Percentiles rank a stretch among this genome's conserved stretches.
These are phyloP conservation scores for Saccopteryx bilineata DNA, from an alignment of 2,113 vertebrate genomes.

Conservation along the genomic window DNA sequence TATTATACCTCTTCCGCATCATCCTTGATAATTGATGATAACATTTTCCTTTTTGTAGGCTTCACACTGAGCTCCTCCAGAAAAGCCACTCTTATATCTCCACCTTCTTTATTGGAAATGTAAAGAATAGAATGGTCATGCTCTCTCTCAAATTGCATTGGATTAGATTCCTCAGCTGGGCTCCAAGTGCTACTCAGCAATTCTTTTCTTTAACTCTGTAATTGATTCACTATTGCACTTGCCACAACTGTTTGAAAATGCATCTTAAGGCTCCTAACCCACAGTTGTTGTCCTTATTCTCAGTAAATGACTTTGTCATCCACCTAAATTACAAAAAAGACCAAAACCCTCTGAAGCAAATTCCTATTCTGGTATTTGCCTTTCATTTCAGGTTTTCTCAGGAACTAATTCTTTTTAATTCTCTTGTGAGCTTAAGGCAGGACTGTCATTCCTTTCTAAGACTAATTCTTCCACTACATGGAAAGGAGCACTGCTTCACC, in stretches of 20 bases:
- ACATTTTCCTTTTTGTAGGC: not conserved
- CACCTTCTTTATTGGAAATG: not conserved
- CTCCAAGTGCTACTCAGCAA: conserved; percentile 49
- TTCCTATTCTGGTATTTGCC: not conserved
- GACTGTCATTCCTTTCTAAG: not conserved
- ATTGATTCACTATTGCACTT: conserved; percentile 65
- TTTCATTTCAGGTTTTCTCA: conserved; percentile 11
- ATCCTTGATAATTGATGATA: not conserved
- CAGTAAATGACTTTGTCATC: conserved; percentile 39
- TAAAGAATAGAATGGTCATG: not conserved
- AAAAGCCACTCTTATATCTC: not conserved
- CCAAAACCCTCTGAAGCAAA: not conserved
- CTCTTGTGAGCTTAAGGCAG: not conserved
- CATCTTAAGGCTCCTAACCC: conserved; percentile 30
- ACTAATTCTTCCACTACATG: not conserved
- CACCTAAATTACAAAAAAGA: conserved; percentile 50
- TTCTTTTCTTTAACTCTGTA: conserved; percentile 70
- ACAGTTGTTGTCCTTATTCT: conserved; percentile 60
- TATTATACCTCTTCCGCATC: not conserved
- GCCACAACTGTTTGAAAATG: conserved; percentile 58
- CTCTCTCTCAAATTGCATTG: not conserved
- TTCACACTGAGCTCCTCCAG: conserved; percentile 40
- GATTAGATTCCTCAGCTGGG: conserved; percentile 23
- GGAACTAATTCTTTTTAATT: not conserved
- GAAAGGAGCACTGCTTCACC: not conserved